Evolutionary conservation across 1,140 invertebrate genomes (phyloP).

Genomic region (Drosophila baimaii): DNA sequence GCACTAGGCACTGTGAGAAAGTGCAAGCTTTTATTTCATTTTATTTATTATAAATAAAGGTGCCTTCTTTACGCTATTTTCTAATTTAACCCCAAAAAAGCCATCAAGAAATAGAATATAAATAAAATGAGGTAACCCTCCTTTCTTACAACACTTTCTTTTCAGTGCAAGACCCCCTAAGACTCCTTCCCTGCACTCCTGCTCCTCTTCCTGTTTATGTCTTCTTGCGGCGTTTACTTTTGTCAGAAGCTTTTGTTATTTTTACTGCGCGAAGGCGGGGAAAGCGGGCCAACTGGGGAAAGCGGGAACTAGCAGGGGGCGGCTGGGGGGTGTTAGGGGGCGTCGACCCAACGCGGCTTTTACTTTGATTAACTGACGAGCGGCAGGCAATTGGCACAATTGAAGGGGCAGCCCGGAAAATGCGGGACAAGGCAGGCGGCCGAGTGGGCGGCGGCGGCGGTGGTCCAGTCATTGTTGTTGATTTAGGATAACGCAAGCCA

Average conservation of each 20-base stretch:
- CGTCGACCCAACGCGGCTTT: constrained; percentile 62
- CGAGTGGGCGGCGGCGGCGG: constrained; percentile 32
- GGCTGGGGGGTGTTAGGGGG: no score
- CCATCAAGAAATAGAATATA: no score
- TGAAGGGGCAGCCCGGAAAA: constrained; percentile 50
- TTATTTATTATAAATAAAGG: no score
- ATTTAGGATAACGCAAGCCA: constrained; percentile 77
- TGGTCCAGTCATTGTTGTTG: constrained; percentile 71
- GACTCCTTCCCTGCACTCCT: background rate
- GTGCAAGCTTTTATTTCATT: no score
- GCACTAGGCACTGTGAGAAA: constrained; percentile 5
- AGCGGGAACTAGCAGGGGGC: no score
- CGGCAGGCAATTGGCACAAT: constrained; percentile 80
- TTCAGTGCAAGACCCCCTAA: background rate
- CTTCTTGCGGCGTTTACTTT: constrained; percentile 63
- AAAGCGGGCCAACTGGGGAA: background rate
- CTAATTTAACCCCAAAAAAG: no score
- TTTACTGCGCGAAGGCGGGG: constrained; percentile 16
- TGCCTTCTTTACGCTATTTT: no score
- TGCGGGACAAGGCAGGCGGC: constrained; percentile 14
- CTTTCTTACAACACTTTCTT: no score
- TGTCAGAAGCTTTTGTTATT: constrained; percentile 67
- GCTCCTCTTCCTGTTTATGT: constrained; percentile 61
- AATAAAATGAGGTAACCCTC: no score
- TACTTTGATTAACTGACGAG: constrained; percentile 81